Evolutionary conservation across 2,888 invertebrate genomes (phyloP).

Genomic region (Sericinus montela): DNA sequence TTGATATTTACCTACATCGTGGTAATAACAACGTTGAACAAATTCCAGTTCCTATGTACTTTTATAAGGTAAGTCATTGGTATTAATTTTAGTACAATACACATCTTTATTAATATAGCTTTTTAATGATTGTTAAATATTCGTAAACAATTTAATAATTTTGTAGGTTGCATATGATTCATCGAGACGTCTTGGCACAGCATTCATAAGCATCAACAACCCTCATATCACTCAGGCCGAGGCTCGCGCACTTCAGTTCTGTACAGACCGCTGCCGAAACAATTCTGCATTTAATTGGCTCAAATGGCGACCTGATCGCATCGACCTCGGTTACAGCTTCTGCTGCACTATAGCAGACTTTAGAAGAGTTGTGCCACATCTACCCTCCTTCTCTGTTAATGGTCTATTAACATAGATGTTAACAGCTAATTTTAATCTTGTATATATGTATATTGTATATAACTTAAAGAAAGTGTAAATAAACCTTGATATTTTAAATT

Average conservation of each 20-base stretch:
- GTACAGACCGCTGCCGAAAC: constrained; percentile 72
- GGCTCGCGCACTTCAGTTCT: constrained; percentile 61
- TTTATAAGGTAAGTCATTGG: constrained; percentile 62
- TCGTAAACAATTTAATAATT: neutral
- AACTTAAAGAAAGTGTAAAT: no score
- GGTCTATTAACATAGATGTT: constrained; percentile 50
- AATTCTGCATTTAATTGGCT: constrained; percentile 81
- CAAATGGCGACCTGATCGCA: constrained; percentile 71
- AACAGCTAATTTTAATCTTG: no score
- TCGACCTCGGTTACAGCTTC: constrained; percentile 79
- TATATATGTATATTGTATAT: no score
- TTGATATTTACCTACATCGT: constrained; percentile 57
- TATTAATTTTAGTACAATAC: no score
- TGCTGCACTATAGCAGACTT: constrained; percentile 81
- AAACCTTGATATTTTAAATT: neutral
- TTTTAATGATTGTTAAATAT: no score
- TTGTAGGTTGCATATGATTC: constrained; percentile 77
- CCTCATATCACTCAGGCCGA: constrained; percentile 70
- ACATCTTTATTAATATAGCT: no score
- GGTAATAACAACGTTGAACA: constrained; percentile 48
- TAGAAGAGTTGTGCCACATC: constrained; percentile 64
- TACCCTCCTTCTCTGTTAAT: constrained; percentile 72
- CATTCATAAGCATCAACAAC: constrained; percentile 82
- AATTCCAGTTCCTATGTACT: constrained; percentile 61
- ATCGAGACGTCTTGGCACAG: constrained; percentile 68